phyloP scores from a whole-genome alignment of 2,113 vertebrate genomes.

The Heteronetta atricapilla region DNA sequence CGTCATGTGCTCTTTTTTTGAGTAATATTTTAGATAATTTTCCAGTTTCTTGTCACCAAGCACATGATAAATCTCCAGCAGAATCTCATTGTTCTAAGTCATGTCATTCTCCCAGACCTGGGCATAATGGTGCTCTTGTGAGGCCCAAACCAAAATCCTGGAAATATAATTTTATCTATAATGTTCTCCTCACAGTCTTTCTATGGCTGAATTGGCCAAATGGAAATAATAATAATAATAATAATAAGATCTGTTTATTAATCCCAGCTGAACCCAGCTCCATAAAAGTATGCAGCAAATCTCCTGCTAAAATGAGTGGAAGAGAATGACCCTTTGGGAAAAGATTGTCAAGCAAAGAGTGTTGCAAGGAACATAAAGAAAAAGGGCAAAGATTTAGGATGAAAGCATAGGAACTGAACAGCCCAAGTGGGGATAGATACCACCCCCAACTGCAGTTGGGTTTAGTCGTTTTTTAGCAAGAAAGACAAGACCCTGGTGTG shows the following conservation, averaged over 20 bases:
- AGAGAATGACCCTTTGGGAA: not conserved
- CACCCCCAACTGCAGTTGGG: not conserved
- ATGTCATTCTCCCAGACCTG: not conserved
- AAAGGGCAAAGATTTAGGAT: not conserved
- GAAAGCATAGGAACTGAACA: not conserved
- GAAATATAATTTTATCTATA: conserved; percentile 17
- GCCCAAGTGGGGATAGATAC: not conserved
- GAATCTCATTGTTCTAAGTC: conserved; percentile 15
- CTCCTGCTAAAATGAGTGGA: not conserved
- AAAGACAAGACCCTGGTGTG: not conserved
- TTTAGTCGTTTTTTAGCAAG: conserved; percentile 26
- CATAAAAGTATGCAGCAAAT: not conserved
- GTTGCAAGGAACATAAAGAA: not conserved
- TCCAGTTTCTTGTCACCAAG: conserved; percentile 35
- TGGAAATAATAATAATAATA: not conserved
- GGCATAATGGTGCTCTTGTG: conserved; percentile 13
- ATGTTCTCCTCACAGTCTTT: not conserved
- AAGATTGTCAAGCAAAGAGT: not conserved
- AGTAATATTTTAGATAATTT: conserved; percentile 55
- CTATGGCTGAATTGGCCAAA: not conserved
- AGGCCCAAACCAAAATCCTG: conserved; percentile 32
- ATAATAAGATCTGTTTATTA: conserved; percentile 47
- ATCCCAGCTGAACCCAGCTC: conserved; percentile 32
- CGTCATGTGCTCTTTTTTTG: conserved; percentile 24
- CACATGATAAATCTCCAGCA: conserved; percentile 53